phyloP scores from a whole-genome alignment of 1,140 invertebrate genomes.

The Geopemphigus sp. region DNA sequence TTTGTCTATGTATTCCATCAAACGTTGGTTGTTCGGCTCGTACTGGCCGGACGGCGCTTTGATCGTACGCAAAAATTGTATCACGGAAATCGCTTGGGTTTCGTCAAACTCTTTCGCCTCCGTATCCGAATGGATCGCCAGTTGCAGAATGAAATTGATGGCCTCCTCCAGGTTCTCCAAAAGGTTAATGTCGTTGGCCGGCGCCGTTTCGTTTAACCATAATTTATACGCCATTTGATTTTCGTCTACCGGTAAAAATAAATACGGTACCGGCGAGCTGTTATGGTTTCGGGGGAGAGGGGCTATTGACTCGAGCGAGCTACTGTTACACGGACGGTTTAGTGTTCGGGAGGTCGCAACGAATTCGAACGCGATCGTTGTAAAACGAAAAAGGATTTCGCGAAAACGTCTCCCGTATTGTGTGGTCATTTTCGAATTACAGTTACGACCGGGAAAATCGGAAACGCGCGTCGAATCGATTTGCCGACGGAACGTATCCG shows the following conservation, averaged over 20 bases:
- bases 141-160: constrained; percentile 16
- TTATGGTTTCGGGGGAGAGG: too few relatives aligned
- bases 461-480: too few relatives aligned
- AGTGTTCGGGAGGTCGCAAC: too few relatives aligned
- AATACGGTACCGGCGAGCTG: too few relatives aligned
- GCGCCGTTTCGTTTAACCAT: constrained; percentile 27
- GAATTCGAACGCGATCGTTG: too few relatives aligned
- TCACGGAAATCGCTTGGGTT: constrained; percentile 32
- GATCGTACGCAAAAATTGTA: constrained; percentile 28
- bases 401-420: too few relatives aligned
- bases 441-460: too few relatives aligned
- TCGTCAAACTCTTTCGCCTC: constrained; percentile 14
- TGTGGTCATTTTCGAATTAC: too few relatives aligned
- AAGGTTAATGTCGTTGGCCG: constrained; percentile 19
- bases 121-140: not conserved
- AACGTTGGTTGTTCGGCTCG: not conserved
- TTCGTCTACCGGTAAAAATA: not conserved
- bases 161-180: constrained; percentile 34
- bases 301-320: too few relatives aligned
- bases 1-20: constrained; percentile 38
- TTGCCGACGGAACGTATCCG: too few relatives aligned
- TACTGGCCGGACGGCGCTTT: constrained; percentile 18
- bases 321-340: too few relatives aligned
- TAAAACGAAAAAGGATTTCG: too few relatives aligned
- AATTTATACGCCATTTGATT: not conserved